Evolutionary conservation across 1,140 invertebrate species (phyloP), one percentile per base, ranked within the genome.

Genomic region (Mamestra configurata): DNA sequence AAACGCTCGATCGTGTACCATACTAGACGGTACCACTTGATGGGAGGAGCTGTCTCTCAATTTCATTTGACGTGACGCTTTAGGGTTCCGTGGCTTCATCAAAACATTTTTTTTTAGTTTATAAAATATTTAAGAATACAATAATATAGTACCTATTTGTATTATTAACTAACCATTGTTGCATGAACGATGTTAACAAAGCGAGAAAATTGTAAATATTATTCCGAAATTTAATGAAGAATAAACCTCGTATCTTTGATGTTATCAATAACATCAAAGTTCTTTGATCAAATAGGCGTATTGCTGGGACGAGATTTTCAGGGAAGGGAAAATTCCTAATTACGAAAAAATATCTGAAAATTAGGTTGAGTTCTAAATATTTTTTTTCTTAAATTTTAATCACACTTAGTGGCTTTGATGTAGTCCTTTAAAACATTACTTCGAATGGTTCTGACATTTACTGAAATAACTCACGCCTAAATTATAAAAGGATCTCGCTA

Each of bases 1-100:
- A 80, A 79, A 82, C 53, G n/a, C 49, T 66, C 15, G 24, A 31
- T 68, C 61, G 40, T 68, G 46, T 46, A 40, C 59, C 43, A 75
- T 35, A 75, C 24, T 61, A 59, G 53, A 70, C 40, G 15, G 24
- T 10, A 1, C 71, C 73, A 80, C 18, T 68, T 70, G 68, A n/a
- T 40, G 49, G 71, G 71, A 70, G 61, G 75, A 77, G 43, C 27
- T 57, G 18, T 70, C 55, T 43, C 27, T 59, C 31, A 27, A 20
- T 53, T 53, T 27, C 27, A 31, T 31, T 71, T 71, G 37, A 71
- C 22, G 4, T 40, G 27, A 15, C 22, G 5, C 11, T 40, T 40
- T 31, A 75, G 49, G 4, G 68, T 53, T 71, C 68, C 27, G 66
- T 35, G 13, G 40, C 22, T 31, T 1, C 5, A 31, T 31, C 5